Evolutionary conservation across 2,888 invertebrate species (phyloP), one percentile per base, ranked within the genome.

Genomic region (Drosophila demipolita): DNA sequence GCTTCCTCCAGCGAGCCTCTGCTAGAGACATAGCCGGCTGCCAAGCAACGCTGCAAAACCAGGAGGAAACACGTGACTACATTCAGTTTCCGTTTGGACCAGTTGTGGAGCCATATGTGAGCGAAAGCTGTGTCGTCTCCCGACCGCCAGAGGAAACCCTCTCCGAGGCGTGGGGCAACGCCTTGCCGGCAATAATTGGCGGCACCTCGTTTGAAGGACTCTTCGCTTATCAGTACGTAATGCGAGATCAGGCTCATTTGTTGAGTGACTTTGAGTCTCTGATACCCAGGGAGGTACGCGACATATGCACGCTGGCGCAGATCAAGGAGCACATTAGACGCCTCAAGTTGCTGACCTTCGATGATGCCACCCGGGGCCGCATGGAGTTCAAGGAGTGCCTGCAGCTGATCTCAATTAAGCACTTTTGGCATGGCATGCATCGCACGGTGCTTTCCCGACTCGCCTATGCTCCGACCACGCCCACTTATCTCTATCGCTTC

Each of bases 141-240:
- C 87, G 80, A 11, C 75, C 87, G 9, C 80, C 84, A 0, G 59
- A 75, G 4, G 78, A 92, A 36, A 84, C 91, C 75, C 62, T 90
- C 23, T 68, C 88, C 7, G 75, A 75, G 0, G 79, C 92, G 4
- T 93, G 93, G 93, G 86, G 91, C 38, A 91, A 92, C 54, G 70
- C 85, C 0, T 77, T 93, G 55, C 93, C 93, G 0, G 29, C 93
- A 49, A 83, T 93, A 2, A 83, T 93, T 54, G 93, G 93, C 3
- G 91, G 91, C 3, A 91, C 83, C 29, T 91, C 92, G 0, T 91
- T 91, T 32, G 93, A 93, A 60, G 93, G 93, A 0, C 75, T 92
- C 3, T 80, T 92, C 11, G 80, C 83, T 49, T 92, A 91, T 79
- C 80, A 87, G 32, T 69, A 72, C 61, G 75, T 58, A 15, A 33